These are phyloP conservation scores for Phrynocephalus vlangalii DNA, from an alignment of 2,797 vertebrate genomes.

Conservation along the genomic window DNA sequence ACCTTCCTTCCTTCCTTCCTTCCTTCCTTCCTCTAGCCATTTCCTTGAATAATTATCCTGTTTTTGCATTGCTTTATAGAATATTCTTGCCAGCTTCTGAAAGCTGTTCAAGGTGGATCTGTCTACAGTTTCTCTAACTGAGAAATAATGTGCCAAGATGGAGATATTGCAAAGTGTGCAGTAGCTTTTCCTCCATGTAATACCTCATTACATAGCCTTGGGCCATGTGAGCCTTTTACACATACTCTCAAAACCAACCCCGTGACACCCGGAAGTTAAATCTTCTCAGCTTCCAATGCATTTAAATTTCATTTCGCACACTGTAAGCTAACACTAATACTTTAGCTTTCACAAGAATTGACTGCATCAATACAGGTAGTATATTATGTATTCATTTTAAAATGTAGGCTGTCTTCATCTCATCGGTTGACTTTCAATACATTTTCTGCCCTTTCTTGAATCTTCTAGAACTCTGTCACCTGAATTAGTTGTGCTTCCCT, in stretches of 20 bases:
- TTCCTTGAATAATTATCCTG: no score
- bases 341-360: conserved; percentile 55
- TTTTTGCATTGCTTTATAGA: conserved; percentile 53
- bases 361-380: conserved; percentile 22
- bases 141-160: conserved; percentile 48
- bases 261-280: conserved; percentile 55
- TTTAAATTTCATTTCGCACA: conserved; percentile 69
- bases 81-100: conserved; percentile 63
- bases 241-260: conserved; percentile 63
- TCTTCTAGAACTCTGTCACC: conserved; percentile 21
- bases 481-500: background rate
- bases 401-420: conserved; percentile 32
- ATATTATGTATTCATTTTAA: conserved; percentile 46
- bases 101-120: conserved; percentile 62
- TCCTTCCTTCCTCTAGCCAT: no score
- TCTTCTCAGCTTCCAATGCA: conserved; percentile 51
- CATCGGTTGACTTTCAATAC: conserved; percentile 9
- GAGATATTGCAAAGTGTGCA: conserved; percentile 47
- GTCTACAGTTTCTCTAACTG: conserved; percentile 67
- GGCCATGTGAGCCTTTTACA: conserved; percentile 68
- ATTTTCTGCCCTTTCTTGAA: conserved; percentile 17
- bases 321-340: conserved; percentile 60
- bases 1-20: background rate
- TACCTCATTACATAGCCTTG: conserved; percentile 65
- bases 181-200: conserved; percentile 52